phyloP scores from a whole-genome alignment of 1,140 invertebrate genomes.

The Cotesia glomerata region DNA sequence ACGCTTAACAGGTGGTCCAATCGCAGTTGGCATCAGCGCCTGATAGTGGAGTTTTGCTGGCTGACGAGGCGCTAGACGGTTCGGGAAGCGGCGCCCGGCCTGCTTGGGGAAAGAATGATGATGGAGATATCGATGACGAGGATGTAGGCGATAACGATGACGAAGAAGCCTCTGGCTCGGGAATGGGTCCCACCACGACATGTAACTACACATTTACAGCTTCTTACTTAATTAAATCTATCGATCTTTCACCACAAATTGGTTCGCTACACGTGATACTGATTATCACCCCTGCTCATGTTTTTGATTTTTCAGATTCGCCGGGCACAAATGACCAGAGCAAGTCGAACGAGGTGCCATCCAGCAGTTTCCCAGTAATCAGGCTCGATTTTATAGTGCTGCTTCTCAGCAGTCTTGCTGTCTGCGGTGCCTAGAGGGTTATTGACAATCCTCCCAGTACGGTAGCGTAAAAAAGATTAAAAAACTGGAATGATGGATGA shows the following conservation, averaged over 20 bases:
- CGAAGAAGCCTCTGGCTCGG: constrained; percentile 59
- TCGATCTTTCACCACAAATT: neutral
- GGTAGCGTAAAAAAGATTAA: too few relatives aligned
- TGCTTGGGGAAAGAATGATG: constrained; percentile 39
- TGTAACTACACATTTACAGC: constrained; percentile 30
- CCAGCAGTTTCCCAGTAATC: too few relatives aligned
- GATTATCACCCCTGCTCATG: neutral
- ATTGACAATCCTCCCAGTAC: too few relatives aligned
- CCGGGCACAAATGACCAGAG: too few relatives aligned
- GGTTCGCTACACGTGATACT: neutral
- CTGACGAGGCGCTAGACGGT: constrained; percentile 56
- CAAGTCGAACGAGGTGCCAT: too few relatives aligned
- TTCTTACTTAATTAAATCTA: constrained; percentile 2
- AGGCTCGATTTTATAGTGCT: too few relatives aligned
- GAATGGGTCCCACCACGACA: constrained; percentile 46
- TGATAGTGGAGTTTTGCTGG: constrained; percentile 52
- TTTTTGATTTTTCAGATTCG: too few relatives aligned
- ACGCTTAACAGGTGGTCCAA: constrained; percentile 50
- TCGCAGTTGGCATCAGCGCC: constrained; percentile 53
- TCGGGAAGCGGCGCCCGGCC: constrained; percentile 57
- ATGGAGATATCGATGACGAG: constrained; percentile 39
- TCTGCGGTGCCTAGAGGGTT: too few relatives aligned
- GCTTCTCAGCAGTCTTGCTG: too few relatives aligned
- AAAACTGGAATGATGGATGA: too few relatives aligned
- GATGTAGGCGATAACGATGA: constrained; percentile 52